phyloP scores from a whole-genome alignment of 2,797 vertebrate species.

The Melanotaenia trifasciata region DNA sequence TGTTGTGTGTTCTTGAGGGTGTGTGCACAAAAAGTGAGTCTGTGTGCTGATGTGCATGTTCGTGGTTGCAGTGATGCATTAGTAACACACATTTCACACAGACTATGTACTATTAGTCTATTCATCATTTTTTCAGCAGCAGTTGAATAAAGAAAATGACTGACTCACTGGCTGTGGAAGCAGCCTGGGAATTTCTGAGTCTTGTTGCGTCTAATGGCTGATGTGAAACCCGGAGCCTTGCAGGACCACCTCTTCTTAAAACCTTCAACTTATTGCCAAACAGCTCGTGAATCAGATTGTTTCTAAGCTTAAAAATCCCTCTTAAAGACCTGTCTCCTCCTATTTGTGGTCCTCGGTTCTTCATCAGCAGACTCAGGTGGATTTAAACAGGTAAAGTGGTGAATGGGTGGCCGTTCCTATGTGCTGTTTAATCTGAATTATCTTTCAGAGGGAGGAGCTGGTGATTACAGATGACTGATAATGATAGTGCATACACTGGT shows the following conservation, averaged over 20 bases:
- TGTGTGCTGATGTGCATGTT: constrained; percentile 10
- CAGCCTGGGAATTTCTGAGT: constrained; percentile 21
- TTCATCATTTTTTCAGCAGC: constrained; percentile 56
- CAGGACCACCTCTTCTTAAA: background rate
- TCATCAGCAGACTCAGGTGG: background rate
- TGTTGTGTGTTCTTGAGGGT: constrained; percentile 12
- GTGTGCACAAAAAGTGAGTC: constrained; percentile 2
- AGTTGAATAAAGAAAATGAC: constrained; percentile 41
- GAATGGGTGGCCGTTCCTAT: constrained; percentile 4
- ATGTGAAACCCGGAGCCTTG: constrained; percentile 10
- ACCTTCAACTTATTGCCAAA: constrained; percentile 7
- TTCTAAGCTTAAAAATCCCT: constrained; percentile 16
- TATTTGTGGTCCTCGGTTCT: background rate
- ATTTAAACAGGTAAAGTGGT: constrained; percentile 7
- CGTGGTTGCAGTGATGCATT: constrained; percentile 44
- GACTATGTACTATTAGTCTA: constrained; percentile 33
- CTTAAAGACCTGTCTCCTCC: constrained; percentile 11
- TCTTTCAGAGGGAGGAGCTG: too few relatives aligned
- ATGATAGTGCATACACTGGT: too few relatives aligned
- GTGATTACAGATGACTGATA: background rate
- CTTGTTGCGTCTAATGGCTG: constrained; percentile 8
- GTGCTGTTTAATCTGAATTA: too few relatives aligned
- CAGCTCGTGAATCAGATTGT: background rate
- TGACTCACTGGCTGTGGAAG: constrained; percentile 27
- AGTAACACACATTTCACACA: constrained; percentile 48